Evolutionary conservation across 2,113 vertebrate genomes (phyloP).

Genomic region (Corynorhinus townsendii): DNA sequence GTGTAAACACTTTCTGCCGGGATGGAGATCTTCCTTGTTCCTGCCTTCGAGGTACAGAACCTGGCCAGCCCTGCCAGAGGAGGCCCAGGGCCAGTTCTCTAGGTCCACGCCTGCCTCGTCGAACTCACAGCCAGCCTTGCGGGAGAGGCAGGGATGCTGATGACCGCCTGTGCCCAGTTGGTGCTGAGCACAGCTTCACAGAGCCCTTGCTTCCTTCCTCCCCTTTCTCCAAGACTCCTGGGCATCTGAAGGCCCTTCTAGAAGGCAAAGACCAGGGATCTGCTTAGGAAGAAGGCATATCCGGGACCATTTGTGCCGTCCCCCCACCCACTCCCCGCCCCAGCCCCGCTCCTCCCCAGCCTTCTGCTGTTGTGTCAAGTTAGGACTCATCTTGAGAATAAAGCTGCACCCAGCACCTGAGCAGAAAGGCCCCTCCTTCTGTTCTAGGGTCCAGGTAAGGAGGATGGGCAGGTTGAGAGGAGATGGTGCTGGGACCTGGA

Average conservation of each 20-base stretch:
- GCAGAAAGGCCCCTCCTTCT: background rate
- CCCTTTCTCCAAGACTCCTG: background rate
- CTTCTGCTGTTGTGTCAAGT: background rate
- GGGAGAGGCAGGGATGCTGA: background rate
- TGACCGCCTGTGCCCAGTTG: background rate
- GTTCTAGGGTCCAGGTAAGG: background rate
- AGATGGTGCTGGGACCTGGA: slow-evolving; percentile 25
- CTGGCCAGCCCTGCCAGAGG: background rate
- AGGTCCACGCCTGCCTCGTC: background rate
- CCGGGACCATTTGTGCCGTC: background rate
- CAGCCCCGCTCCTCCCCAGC: background rate
- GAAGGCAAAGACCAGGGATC: background rate
- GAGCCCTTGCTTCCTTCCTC: background rate
- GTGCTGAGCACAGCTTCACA: background rate
- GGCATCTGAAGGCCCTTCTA: background rate
- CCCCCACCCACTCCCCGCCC: background rate
- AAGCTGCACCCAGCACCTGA: background rate
- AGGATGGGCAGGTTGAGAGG: background rate
- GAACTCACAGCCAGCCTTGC: background rate
- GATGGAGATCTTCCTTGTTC: background rate
- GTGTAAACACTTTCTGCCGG: background rate
- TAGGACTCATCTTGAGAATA: background rate
- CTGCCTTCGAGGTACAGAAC: background rate
- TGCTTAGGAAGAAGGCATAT: background rate
- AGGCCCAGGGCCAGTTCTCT: background rate